phyloP scores from a whole-genome alignment of 2,113 vertebrate genomes.

The Pluvianellus socialis region DNA sequence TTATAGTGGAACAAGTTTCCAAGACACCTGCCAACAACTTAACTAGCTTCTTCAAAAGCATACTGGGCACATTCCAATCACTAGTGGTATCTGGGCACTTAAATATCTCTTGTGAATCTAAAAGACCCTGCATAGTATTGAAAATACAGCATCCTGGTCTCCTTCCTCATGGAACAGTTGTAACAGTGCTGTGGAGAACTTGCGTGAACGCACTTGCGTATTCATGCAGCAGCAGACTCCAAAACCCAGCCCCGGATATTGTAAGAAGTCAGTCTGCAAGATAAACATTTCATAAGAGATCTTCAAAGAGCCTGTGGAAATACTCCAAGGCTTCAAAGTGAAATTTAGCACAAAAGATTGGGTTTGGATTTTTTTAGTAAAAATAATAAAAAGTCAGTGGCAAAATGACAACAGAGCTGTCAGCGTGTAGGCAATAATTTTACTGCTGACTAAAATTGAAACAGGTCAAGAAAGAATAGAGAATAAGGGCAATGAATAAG shows the following conservation, averaged over 20 bases:
- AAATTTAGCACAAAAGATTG: neutral
- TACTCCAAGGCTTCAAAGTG: neutral
- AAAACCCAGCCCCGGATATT: neutral
- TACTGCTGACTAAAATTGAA: conserved; percentile 25
- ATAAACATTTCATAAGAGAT: neutral
- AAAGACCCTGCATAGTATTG: neutral
- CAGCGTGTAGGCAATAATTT: conserved; percentile 28
- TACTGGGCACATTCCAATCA: neutral
- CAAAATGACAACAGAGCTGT: conserved; percentile 42
- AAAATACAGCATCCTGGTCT: neutral
- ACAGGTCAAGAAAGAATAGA: conserved; percentile 47
- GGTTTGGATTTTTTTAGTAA: neutral
- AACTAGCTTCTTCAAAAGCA: neutral
- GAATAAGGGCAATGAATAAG: conserved; percentile 22
- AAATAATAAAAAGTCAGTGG: neutral
- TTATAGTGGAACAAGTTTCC: neutral
- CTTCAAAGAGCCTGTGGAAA: neutral
- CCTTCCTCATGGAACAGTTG: neutral
- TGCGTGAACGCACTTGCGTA: neutral
- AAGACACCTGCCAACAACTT: neutral
- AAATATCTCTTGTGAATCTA: neutral
- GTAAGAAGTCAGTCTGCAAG: neutral
- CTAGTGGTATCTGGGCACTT: neutral
- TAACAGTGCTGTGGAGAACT: neutral
- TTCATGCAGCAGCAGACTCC: neutral